Conservation (phyloP, 2,113 vertebrate genomes). For the Saguinus imperator region DNA sequence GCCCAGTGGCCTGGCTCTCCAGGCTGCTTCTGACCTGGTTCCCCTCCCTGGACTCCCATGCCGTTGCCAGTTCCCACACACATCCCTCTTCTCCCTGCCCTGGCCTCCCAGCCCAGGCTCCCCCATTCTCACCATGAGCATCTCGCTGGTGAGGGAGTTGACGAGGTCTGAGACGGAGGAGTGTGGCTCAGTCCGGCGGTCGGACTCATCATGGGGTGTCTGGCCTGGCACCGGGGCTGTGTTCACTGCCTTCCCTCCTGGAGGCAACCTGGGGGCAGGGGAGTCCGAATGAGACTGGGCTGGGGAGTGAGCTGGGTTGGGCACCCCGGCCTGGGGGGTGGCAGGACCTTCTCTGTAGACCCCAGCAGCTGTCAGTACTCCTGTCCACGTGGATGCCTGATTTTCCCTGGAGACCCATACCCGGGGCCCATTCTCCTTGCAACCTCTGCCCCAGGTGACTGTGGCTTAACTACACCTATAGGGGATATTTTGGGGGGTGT, state of each 20-base stretch:
- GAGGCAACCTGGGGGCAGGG: conserved; percentile 85
- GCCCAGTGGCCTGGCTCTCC: background rate
- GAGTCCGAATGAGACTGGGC: background rate
- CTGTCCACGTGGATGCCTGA: background rate
- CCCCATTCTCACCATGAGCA: conserved; percentile 97
- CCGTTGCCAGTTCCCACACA: fast-evolving
- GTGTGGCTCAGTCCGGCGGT: conserved; percentile 90
- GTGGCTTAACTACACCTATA: background rate
- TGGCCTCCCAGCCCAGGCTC: background rate
- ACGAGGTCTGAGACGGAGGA: conserved; percentile 96
- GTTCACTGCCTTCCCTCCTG: conserved; percentile 90
- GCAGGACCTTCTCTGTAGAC: background rate
- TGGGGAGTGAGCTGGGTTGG: background rate
- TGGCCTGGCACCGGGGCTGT: conserved; percentile 89
- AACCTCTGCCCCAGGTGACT: background rate
- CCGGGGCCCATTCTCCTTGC: background rate
- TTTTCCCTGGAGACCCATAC: background rate
- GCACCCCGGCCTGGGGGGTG: background rate
- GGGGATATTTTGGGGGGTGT: background rate
- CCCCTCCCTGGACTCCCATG: background rate
- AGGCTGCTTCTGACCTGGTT: background rate
- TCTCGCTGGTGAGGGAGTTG: conserved; percentile 98
- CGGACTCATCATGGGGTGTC: conserved; percentile 90
- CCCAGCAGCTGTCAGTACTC: background rate
- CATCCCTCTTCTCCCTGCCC: fast-evolving